Conservation (phyloP, 2,888 invertebrate genomes). For the Trissoscelio sp. region DNA sequence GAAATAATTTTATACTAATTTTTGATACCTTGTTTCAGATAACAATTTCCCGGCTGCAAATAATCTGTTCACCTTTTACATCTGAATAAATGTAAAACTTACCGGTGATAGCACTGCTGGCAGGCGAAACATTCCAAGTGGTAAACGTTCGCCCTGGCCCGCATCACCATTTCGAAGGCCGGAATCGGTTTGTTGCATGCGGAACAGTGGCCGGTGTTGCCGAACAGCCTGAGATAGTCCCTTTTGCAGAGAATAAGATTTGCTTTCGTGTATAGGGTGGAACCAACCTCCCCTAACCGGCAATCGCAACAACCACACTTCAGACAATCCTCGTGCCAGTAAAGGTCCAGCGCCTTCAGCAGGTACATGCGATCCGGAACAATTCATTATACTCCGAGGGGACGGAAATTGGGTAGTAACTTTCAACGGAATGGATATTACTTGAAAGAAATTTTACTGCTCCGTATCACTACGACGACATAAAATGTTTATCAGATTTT, state of each 20-base stretch:
- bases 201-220: constrained; percentile 97
- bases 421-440: constrained; percentile 55
- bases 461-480: constrained; percentile 20
- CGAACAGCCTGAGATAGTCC: constrained; percentile 98
- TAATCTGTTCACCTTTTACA: too few species aligned
- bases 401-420: constrained; percentile 56
- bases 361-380: constrained; percentile 86
- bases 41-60: too few species aligned
- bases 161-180: constrained; percentile 99
- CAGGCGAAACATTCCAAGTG: constrained; percentile 99
- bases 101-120: constrained; percentile 99
- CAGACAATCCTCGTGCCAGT: constrained; percentile 99
- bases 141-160: constrained; percentile 97
- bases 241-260: constrained; percentile 97
- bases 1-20: too few species aligned
- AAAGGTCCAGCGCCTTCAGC: constrained; percentile 95
- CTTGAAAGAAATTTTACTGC: constrained; percentile 49
- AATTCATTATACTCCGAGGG: constrained; percentile 68
- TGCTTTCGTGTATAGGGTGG: constrained; percentile 97
- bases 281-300: constrained; percentile 97
- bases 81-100: too few species aligned
- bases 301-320: constrained; percentile 99
- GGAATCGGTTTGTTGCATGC: constrained; percentile 99
- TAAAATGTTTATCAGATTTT: constrained; percentile 57
- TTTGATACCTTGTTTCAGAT: too few species aligned